Evolutionary conservation across 2,113 vertebrate genomes (phyloP), one percentile per base, ranked within the genome.

Genomic region (Prochilodus magdalenae): DNA sequence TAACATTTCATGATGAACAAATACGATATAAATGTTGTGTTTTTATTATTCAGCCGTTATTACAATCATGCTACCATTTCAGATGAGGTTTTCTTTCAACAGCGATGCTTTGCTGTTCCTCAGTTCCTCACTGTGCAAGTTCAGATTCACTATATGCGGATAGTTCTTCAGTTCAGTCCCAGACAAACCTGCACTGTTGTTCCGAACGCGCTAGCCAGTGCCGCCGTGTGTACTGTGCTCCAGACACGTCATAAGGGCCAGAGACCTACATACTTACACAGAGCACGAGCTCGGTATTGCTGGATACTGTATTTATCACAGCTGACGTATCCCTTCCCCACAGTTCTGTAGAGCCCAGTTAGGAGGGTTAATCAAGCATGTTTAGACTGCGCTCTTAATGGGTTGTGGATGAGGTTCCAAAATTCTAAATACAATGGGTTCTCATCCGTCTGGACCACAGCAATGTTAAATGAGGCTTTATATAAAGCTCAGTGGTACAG

Each of bases 281-380:
- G 47, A 44, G 80, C 33, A 59, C 30, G 36, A 51, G 16, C n/a
- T 57, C 36, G n/a, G 27, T 30, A 30, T 66, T 30, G 15, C 26
- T 29, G 27, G 63, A 30, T 30, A 66, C 29, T 66, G 60, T 15
- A 29, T 73, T 66, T 59, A 75, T 81, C 74, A 75, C 16, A 63
- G 47, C 49, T n/a, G 30, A 73, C 16, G 44, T 69, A 59, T 69
- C 62, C 51, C 49, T 44, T 67, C 72, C 49, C 59, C 55, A 51
- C 79, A 36, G 70, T 59, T 26, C 36, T 24, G 10, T 36, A 65
- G 2, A 3, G 27, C 76, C 24, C 15, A 18, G 12, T 67, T 15
- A 62, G 62, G 33, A 66, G 49, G 71, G 27, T 65, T 63, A 24
- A 74, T 74, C 60, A 66, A 74, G 59, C 70, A 74, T 47, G 66